These are phyloP conservation scores for Mimachlamys varia DNA, from an alignment of 2,888 invertebrate species.

Conservation along the genomic window DNA sequence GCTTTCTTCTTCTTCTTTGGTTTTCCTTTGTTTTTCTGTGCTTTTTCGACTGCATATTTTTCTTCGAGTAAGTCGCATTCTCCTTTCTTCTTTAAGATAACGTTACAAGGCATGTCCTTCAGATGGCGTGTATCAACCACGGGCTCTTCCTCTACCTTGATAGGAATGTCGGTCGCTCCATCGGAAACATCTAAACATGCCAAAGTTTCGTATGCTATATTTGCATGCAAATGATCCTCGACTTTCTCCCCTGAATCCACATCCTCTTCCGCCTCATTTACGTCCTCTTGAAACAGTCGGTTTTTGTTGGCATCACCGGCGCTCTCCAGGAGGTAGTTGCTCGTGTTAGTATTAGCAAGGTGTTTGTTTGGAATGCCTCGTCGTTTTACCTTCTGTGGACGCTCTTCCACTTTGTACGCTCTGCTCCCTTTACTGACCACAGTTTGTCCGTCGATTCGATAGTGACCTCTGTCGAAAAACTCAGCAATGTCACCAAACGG, in stretches of 20 bases:
- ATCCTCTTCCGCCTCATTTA: not conserved
- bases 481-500: conserved; percentile 9
- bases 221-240: not conserved
- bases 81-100: not conserved
- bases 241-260: not conserved
- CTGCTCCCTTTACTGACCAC: not conserved
- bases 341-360: not conserved
- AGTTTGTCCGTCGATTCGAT: not conserved
- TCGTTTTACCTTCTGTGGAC: not conserved
- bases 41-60: not conserved
- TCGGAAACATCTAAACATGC: not conserved
- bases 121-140: not conserved
- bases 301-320: not conserved
- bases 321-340: not conserved
- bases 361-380: conserved; percentile 19
- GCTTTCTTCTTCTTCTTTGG: not conserved
- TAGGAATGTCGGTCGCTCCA: not conserved
- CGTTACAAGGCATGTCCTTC: not conserved
- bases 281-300: not conserved
- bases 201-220: conserved; percentile 7
- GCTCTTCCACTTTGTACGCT: not conserved
- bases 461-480: conserved; percentile 5
- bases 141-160: not conserved
- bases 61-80: conserved; percentile 13
- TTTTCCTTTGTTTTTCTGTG: not conserved